Evolutionary conservation across 2,888 invertebrate species (phyloP).

Genomic region (Eueremaeus valkanovi): DNA sequence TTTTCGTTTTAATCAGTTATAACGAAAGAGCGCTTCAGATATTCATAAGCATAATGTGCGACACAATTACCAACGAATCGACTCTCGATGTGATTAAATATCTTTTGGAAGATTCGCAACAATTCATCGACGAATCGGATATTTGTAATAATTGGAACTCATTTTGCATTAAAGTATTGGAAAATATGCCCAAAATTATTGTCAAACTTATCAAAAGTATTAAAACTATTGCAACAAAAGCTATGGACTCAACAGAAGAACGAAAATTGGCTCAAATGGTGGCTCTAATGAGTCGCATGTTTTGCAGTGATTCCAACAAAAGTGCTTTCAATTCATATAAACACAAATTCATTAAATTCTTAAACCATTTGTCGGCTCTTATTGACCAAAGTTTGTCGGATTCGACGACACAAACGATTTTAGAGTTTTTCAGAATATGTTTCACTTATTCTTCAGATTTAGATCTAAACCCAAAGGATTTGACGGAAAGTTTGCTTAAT

Average conservation of each 20-base stretch:
- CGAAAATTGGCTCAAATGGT: neutral
- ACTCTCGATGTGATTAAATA: neutral
- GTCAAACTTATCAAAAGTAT: neutral
- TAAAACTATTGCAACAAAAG: neutral
- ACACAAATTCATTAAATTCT: neutral
- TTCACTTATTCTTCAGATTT: neutral
- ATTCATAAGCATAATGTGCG: neutral
- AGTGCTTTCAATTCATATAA: neutral
- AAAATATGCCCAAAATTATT: neutral
- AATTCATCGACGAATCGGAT: neutral
- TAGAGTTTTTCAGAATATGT: constrained; percentile 1
- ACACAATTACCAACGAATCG: neutral
- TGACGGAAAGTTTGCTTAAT: neutral
- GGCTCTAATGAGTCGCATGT: too few species aligned
- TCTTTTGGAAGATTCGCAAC: neutral
- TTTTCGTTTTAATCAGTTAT: too few species aligned
- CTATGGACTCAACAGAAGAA: neutral
- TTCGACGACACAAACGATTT: neutral
- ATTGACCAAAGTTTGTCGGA: neutral
- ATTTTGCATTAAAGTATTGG: neutral
- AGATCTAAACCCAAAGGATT: neutral
- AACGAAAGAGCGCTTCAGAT: neutral
- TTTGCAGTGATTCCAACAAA: too few species aligned
- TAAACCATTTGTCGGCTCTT: neutral
- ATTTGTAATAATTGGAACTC: neutral